Evolutionary conservation across 2,888 invertebrate species (phyloP).

Genomic region (Ditula angustiorana): DNA sequence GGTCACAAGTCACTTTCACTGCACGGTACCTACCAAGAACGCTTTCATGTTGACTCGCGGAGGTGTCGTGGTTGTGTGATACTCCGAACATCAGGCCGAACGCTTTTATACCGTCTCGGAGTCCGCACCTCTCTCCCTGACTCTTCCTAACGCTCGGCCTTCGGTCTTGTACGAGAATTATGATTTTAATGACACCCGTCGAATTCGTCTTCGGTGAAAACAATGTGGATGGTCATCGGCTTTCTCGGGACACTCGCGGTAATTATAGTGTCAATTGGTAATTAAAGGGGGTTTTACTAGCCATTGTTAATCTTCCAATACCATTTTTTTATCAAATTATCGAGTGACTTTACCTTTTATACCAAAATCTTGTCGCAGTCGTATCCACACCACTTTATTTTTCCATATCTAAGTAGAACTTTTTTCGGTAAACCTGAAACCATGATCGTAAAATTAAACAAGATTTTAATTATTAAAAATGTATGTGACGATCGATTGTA

Average conservation of each 20-base stretch:
- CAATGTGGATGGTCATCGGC: slow-evolving; percentile 72
- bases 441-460: no score
- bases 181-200: slow-evolving; percentile 83
- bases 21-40: slow-evolving; percentile 83
- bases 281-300: slow-evolving; percentile 33
- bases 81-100: slow-evolving; percentile 69
- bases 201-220: slow-evolving; percentile 82
- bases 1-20: slow-evolving; percentile 84
- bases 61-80: slow-evolving; percentile 82
- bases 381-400: neutral
- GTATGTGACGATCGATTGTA: no score
- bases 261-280: slow-evolving; percentile 47
- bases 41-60: slow-evolving; percentile 85
- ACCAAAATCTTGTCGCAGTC: neutral
- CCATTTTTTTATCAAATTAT: neutral
- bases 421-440: no score
- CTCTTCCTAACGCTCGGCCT: slow-evolving; percentile 85
- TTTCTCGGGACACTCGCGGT: slow-evolving; percentile 60
- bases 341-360: neutral
- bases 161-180: slow-evolving; percentile 81
- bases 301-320: neutral
- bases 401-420: no score
- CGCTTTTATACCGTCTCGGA: slow-evolving; percentile 76
- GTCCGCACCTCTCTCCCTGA: slow-evolving; percentile 81
- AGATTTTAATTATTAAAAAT: no score